Evolutionary conservation across 1,140 invertebrate genomes (phyloP), one percentile per base, ranked within the genome.

Genomic region (Phortica variegata): DNA sequence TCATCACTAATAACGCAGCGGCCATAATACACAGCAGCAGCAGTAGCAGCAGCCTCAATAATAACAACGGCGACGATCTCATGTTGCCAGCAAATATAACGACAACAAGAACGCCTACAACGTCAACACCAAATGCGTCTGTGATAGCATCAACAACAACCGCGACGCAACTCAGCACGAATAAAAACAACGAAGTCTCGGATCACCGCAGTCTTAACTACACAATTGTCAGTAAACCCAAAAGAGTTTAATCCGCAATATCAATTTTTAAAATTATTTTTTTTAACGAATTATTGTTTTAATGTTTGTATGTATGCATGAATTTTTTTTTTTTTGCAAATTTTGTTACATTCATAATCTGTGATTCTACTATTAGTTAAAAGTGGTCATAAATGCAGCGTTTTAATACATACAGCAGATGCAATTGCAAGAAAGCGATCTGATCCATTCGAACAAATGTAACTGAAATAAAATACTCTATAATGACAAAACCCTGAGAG

Each of bases 221-320:
- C 78, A 88, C 88, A 36, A 83, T 90, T 59, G 84, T 91, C 33
- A 88, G 86, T 58, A 89, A 89, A 73, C 84, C 87, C 74, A 90
- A 89, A 82, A 80, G 83, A 77, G 87, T 89, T 73, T 88, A 79
- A 80, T n/a, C n/a, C n/a, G n/a, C n/a, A n/a, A n/a, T n/a, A n/a
- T n/a, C n/a, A n/a, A n/a, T n/a, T n/a, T n/a, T n/a, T n/a, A n/a
- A n/a, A n/a, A n/a, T n/a, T 6, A 26, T 26, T 26, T 26, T 26
- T 26, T 26, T 26, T 26, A 10, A 6, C 23, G 10, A 26, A n/a
- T 26, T 26, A 6, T 26, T 26, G 23, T 26, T 26, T 26, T 6
- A 26, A 26, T 26, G 5, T 26, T 26, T 26, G 23, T 26, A 26
- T 26, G 23, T 26, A 26, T 26, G 23, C 23, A 20, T 40, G 10